Percentiles rank a stretch among this genome's conserved stretches.
These are phyloP conservation scores for Imbricaverruca yamaguchii DNA, from an alignment of 2,888 invertebrate species.

Conservation along the genomic window DNA sequence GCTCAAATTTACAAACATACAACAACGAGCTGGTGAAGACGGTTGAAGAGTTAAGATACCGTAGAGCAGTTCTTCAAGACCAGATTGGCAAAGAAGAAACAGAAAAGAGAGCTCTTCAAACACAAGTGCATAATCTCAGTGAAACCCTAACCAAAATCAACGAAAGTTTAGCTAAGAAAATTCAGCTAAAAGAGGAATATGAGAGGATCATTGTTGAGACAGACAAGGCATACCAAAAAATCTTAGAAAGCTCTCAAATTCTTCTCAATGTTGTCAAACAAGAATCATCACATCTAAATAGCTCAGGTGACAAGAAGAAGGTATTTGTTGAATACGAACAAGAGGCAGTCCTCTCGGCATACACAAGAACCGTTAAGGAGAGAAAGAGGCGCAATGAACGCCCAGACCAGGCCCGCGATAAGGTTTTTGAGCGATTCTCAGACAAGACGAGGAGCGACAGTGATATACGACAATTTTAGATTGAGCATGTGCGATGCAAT, in stretches of 20 bases:
- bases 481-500: not conserved
- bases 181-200: conserved; percentile 5
- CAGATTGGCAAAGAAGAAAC: conserved; percentile 1
- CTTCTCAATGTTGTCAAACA: not conserved
- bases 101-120: conserved; percentile 1
- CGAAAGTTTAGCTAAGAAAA: conserved; percentile 2
- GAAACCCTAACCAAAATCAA: not conserved
- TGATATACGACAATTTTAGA: not conserved
- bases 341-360: not conserved
- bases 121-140: not conserved
- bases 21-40: conserved; percentile 3
- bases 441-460: conserved; percentile 7
- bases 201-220: conserved; percentile 9
- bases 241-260: not conserved
- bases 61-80: conserved; percentile 2
- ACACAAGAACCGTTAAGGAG: not conserved
- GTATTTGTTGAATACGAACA: not conserved
- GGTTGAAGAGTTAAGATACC: not conserved
- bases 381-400: not conserved
- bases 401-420: not conserved
- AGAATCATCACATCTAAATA: not conserved
- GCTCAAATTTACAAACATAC: not conserved
- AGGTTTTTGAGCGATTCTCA: not conserved
- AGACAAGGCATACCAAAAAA: conserved; percentile 7
- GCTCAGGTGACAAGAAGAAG: conserved; percentile 6